A percentile compares a stretch with the other conserved stretches of the same genome.
Conservation (phyloP, 64 coral and sea anemone genomes). For the Dendrophyllia cribrosa region DNA sequence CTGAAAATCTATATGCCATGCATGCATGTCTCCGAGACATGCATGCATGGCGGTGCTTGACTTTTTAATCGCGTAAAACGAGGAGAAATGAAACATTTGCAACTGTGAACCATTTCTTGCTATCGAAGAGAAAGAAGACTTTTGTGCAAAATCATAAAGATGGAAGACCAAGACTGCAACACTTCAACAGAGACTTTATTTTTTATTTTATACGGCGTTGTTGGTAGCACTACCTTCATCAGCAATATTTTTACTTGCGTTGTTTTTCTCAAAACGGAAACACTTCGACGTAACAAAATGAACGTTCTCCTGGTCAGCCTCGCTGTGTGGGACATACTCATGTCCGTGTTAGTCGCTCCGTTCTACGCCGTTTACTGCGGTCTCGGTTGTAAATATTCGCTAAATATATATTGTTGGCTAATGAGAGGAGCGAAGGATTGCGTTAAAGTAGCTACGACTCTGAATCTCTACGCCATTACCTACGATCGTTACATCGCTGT, state of each 20-base stretch:
- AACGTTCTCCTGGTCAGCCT: constrained; percentile 27
- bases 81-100: too few species aligned
- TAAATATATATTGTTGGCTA: not conserved
- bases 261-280: constrained; percentile 5
- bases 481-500: constrained; percentile 39
- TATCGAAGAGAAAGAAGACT: too few species aligned
- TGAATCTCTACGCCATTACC: constrained; percentile 12
- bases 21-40: too few species aligned
- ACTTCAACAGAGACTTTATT: not conserved
- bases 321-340: constrained; percentile 7
- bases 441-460: not conserved
- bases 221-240: not conserved
- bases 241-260: constrained; percentile 14
- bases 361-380: constrained; percentile 9
- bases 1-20: too few species aligned
- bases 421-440: constrained; percentile 25
- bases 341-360: constrained; percentile 15
- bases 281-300: constrained; percentile 20
- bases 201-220: not conserved
- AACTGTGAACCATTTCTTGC: too few species aligned
- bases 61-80: too few species aligned
- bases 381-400: not conserved
- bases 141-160: not conserved
- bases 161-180: constrained; percentile 1
- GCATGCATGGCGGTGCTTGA: too few species aligned